Percentiles rank a stretch among this genome's conserved stretches.
Evolutionary conservation across 1,140 invertebrate species (phyloP).

Genomic region (Chironomus striatipennis): DNA sequence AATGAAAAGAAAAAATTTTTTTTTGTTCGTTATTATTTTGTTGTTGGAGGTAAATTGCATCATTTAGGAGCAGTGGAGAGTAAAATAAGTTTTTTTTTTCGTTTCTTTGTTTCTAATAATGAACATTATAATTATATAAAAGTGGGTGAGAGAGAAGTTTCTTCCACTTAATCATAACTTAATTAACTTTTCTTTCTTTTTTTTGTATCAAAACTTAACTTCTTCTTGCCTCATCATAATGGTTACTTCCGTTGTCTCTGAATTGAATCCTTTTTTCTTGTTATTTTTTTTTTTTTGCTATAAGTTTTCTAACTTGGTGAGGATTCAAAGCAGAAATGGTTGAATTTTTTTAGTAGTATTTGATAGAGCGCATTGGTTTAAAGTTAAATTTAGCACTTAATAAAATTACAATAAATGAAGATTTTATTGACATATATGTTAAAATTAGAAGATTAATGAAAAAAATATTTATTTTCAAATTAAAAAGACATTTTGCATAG

Average conservation of each 20-base stretch:
- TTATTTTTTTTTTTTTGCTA: background rate
- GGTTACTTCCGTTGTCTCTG: background rate
- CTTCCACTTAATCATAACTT: background rate
- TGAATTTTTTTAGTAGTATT: background rate
- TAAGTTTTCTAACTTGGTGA: background rate
- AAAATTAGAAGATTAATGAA: too few species aligned
- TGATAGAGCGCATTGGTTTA: too few species aligned
- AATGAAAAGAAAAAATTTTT: too few species aligned
- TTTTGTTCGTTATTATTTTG: too few species aligned
- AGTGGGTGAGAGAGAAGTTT: background rate
- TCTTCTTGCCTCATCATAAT: background rate
- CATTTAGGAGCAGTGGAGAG: too few species aligned
- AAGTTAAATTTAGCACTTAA: too few species aligned
- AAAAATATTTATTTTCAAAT: too few species aligned
- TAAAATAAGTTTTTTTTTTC: background rate
- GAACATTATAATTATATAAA: background rate
- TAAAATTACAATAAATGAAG: too few species aligned
- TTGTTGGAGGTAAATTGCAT: too few species aligned
- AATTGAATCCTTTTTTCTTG: background rate
- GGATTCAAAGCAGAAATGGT: background rate
- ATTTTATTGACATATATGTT: too few species aligned
- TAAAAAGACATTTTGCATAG: too few species aligned
- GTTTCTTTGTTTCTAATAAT: background rate
- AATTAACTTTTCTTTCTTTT: background rate
- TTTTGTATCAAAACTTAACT: background rate